phyloP scores from a whole-genome alignment of 2,113 vertebrate species.

The Pyrgilauda ruficollis region DNA sequence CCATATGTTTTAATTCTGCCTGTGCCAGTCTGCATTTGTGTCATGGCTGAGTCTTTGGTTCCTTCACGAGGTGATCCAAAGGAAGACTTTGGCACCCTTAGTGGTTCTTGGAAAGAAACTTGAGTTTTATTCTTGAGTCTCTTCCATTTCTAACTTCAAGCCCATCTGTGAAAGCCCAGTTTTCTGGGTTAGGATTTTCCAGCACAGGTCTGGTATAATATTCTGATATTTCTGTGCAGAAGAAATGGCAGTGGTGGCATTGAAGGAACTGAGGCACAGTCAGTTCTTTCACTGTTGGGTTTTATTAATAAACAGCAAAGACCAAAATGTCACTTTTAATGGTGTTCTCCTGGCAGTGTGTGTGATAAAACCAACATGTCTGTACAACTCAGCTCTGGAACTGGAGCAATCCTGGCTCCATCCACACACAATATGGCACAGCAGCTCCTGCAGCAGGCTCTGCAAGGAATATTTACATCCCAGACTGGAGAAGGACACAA shows the following conservation, averaged over 20 bases:
- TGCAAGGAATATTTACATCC: fast-evolving
- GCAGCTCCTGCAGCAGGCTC: not conserved
- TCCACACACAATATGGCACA: fast-evolving
- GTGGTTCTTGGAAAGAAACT: not conserved
- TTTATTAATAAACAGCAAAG: not conserved
- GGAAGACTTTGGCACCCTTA: not conserved
- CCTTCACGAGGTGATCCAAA: not conserved
- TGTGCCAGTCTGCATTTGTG: not conserved
- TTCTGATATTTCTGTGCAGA: not conserved
- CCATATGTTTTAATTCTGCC: not conserved
- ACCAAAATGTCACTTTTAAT: not conserved
- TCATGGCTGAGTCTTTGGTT: not conserved
- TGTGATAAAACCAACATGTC: not conserved
- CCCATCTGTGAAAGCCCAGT: not conserved
- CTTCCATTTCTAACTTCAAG: not conserved
- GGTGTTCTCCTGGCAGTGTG: not conserved
- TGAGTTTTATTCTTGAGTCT: not conserved
- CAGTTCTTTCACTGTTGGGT: not conserved
- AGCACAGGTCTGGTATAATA: not conserved
- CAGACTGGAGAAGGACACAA: not conserved
- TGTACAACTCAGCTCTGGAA: not conserved
- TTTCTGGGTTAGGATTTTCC: not conserved
- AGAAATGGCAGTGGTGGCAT: not conserved
- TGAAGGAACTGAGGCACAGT: not conserved
- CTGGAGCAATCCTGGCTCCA: fast-evolving